A percentile compares a stretch with the other conserved stretches of the same genome.
Conservation (phyloP, 2,888 invertebrate species). For the Hirtodrosophila histrioides region DNA sequence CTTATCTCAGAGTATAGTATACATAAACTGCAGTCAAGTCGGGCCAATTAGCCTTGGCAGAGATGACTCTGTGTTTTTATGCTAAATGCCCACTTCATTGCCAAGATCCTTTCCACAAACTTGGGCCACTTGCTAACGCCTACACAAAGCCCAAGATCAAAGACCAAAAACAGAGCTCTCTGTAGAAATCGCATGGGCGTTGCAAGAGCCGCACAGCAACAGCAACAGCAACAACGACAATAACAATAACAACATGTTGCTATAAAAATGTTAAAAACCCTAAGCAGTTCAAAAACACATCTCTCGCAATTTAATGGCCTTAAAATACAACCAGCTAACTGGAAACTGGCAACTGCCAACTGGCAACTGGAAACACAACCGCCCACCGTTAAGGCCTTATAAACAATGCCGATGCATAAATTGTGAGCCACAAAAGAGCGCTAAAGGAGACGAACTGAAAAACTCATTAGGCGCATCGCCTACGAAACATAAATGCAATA, state of each 20-base stretch:
- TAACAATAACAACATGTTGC: conserved; percentile 31
- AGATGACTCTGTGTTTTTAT: conserved; percentile 15
- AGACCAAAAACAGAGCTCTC: neutral
- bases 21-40: neutral
- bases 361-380: conserved; percentile 27
- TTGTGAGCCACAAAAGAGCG: conserved; percentile 46
- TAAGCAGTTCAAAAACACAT: conserved; percentile 48
- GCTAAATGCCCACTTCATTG: conserved; percentile 14
- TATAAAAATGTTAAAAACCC: conserved; percentile 54
- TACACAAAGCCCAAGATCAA: conserved; percentile 17
- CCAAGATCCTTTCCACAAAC: conserved; percentile 27
- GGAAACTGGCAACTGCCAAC: conserved; percentile 24
- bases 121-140: conserved; percentile 25
- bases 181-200: conserved; percentile 38
- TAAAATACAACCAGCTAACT: conserved; percentile 38
- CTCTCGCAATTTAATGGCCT: conserved; percentile 47
- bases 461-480: conserved; percentile 77
- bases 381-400: conserved; percentile 48
- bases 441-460: conserved; percentile 48
- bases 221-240: conserved; percentile 16
- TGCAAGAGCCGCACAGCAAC: conserved; percentile 15
- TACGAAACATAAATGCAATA: conserved; percentile 73
- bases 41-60: conserved; percentile 33
- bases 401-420: conserved; percentile 74
- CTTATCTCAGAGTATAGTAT: no score